A percentile compares a stretch with the other conserved stretches of the same genome.
These are phyloP conservation scores for Pyrrhia umbra DNA, from an alignment of 2,888 invertebrate species.

Conservation along the genomic window DNA sequence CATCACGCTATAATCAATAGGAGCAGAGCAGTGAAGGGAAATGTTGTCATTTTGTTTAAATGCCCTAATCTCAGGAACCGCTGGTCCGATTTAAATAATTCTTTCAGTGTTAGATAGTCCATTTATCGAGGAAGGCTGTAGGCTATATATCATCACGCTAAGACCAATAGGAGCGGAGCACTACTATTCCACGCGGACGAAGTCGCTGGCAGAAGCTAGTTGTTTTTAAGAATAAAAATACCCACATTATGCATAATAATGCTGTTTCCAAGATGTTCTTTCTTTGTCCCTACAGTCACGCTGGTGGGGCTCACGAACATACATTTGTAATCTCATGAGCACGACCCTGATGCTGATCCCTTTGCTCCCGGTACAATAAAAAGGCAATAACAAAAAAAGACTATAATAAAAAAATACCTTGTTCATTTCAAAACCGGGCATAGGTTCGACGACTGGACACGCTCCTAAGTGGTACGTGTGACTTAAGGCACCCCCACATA, in stretches of 20 bases:
- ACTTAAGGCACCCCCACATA: constrained; percentile 78
- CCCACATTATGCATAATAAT: background rate
- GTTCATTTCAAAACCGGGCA: constrained; percentile 93
- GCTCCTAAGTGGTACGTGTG: constrained; percentile 94
- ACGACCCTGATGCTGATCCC: constrained; percentile 11
- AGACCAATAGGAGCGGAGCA: too few species aligned
- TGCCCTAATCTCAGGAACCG: too few species aligned
- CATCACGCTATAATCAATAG: too few species aligned
- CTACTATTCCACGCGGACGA: too few species aligned
- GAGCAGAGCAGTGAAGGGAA: too few species aligned
- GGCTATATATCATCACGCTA: too few species aligned
- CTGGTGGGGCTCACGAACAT: background rate
- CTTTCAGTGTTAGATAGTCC: too few species aligned
- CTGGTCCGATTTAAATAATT: too few species aligned
- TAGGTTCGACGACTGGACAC: constrained; percentile 94
- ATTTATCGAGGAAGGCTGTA: too few species aligned
- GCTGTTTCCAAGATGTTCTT: background rate
- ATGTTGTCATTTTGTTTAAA: too few species aligned
- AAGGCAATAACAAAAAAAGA: constrained; percentile 75
- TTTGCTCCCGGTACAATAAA: constrained; percentile 14
- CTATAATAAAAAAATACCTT: constrained; percentile 79
- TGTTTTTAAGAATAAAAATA: constrained; percentile 6
- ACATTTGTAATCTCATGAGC: constrained; percentile 8
- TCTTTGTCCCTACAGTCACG: constrained; percentile 8
- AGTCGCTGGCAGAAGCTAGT: too few species aligned